Evolutionary conservation across 2,888 invertebrate species (phyloP), one percentile per base, ranked within the genome.

Genomic region (Hartigia nigra): DNA sequence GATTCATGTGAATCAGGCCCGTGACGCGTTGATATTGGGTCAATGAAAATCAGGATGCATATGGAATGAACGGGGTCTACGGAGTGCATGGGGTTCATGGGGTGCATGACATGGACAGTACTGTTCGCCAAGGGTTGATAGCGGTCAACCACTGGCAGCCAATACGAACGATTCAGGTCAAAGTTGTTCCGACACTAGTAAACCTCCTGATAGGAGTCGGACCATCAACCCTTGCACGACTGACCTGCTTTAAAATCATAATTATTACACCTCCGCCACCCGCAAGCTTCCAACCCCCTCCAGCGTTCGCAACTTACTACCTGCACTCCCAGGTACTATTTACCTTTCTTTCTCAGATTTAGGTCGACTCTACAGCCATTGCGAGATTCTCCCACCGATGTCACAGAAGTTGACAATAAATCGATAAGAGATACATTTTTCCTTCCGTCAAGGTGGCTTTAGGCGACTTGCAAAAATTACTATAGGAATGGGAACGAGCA

Each of bases 91-190:
- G 34, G 32, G 74, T 32, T 12, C 0, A 14, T 12, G 74, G 55
- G 75, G 77, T 70, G 79, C 78, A 78, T 75, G 80, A 74, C 77
- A 75, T 74, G 81, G 80, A 82, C 80, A 82, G 78, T 80, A 81
- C 78, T 80, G 84, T 84, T 83, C 82, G 83, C 82, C 83, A 78
- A 81, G 81, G 85, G 81, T 81, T 85, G 86, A 86, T 87, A 86
- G 83, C 82, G 85, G 85, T 83, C 84, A 82, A 80, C 81, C 80
- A 82, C 82, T 82, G 79, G 74, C 80, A 81, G 81, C 85, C 86
- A 85, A 87, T 87, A 86, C 86, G 83, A 84, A 83, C 85, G 84
- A 90, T 90, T 85, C 87, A 86, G 90, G 90, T 90, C 90, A 90
- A 88, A 89, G 88, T 87, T 89, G 86, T 88, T 87, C 85, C 74